Conservation (phyloP, 2,888 invertebrate species). For the Lutraria lutraria region DNA sequence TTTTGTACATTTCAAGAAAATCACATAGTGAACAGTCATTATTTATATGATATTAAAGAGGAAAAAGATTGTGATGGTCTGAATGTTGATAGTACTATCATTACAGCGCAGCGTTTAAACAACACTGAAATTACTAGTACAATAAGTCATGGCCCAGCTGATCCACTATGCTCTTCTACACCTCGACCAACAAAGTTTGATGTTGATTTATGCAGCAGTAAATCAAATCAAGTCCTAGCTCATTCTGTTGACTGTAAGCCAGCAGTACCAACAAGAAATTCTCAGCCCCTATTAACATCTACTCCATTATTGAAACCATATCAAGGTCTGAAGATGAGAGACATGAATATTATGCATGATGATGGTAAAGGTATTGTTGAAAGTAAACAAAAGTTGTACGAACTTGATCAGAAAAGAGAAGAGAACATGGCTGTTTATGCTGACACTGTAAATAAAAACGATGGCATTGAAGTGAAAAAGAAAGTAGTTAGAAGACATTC, state of each 20-base stretch:
- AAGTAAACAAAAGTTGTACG: neutral
- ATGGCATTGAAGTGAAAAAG: neutral
- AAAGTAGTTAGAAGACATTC: neutral
- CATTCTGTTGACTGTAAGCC: neutral
- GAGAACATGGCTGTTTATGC: neutral
- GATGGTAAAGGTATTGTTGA: conserved; percentile 11
- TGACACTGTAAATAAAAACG: neutral
- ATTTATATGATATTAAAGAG: neutral
- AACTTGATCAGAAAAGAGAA: conserved; percentile 14
- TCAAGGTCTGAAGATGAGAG: conserved; percentile 50
- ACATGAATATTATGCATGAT: conserved; percentile 52
- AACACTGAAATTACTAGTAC: neutral
- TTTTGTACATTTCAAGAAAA: neutral
- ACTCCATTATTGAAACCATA: conserved; percentile 50
- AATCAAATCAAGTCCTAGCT: neutral
- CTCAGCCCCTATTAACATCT: conserved; percentile 57
- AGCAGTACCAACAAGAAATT: conserved; percentile 8
- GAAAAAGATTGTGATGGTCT: neutral
- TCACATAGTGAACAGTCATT: neutral
- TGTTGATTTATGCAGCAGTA: neutral
- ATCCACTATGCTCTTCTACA: conserved; percentile 51
- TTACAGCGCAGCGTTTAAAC: neutral
- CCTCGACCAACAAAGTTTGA: conserved; percentile 22
- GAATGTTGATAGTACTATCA: neutral
- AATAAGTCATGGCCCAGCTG: conserved; percentile 7